Evolutionary conservation across 1,140 invertebrate species (phyloP), one percentile per base, ranked within the genome.

Genomic region (Drosophila fuyamai): DNA sequence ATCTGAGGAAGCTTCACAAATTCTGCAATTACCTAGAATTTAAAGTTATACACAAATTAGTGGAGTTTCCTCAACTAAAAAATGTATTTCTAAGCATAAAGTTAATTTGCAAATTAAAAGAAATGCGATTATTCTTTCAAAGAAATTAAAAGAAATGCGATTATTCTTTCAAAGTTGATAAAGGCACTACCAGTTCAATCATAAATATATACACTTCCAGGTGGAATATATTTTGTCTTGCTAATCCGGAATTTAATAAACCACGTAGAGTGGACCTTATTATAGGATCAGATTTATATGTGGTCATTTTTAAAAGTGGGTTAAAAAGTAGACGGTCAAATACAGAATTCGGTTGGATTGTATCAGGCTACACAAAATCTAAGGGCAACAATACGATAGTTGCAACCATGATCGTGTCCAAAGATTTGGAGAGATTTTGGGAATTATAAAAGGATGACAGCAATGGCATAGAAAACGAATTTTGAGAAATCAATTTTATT

Each of bases 1-100:
- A 6, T 51, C 50, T 12, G 50, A 36, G n/a, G 50, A 53, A 53
- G 50, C 50, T 53, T 16, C 50, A 53, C 10, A 53, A 13, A 50
- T 36, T 36, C 32, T 18, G 0, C 29, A 50, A n/a, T 50, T 35
- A 50, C 27, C 27, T 5, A 53, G 13, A 18, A 18, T 53, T 35
- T 36, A 53, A 14, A 35, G 18, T 16, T 35, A n/a, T 8, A 35
- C n/a, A 5, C 6, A 51, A 3, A 35, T 47, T 27, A 47, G 12
- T 23, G 18, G 46, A 13, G 46, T 47, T 5, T 47, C 18, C 18
- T 47, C 7, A 18, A 12, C 9, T 29, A 8, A n/a, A 27, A 50
- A 3, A 50, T 50, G 47, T 12, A 50, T 27, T n/a, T 50, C 13
- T n/a, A 50, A 5, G 13, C 23, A 50, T 5, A 50, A 10, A 29